phyloP scores from a whole-genome alignment of 2,113 vertebrate species.

The Neodon shergylaensis region DNA sequence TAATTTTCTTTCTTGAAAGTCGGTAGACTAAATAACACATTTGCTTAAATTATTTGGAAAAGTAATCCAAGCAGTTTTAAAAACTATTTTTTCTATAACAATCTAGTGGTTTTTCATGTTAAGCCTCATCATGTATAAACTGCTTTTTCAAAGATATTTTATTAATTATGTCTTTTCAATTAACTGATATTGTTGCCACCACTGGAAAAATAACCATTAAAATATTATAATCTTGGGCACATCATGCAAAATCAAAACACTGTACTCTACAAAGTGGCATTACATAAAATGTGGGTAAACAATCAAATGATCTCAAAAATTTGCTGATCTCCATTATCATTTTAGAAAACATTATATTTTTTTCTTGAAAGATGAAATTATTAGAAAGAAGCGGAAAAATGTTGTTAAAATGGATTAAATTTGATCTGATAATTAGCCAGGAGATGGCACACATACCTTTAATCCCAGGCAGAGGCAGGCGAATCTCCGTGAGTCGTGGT shows the following conservation, averaged over 20 bases:
- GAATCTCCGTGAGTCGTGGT: too few relatives aligned
- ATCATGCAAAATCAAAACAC: background rate
- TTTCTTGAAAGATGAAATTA: background rate
- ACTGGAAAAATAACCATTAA: background rate
- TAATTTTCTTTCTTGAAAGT: background rate
- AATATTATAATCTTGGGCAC: conserved; percentile 21
- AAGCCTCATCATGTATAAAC: background rate
- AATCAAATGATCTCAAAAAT: conserved; percentile 10
- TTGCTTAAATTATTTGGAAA: conserved; percentile 21
- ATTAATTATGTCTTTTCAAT: background rate
- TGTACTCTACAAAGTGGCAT: background rate
- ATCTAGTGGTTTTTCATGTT: background rate
- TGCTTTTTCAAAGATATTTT: background rate
- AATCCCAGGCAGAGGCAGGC: too few relatives aligned
- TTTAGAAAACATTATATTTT: background rate
- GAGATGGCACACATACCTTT: too few relatives aligned
- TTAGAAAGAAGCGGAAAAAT: conserved; percentile 5
- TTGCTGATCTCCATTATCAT: background rate
- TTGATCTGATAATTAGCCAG: background rate
- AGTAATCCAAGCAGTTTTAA: background rate
- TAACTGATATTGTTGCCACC: background rate
- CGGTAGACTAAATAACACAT: background rate
- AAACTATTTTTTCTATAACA: background rate
- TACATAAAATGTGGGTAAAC: background rate
- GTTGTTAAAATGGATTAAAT: background rate